Conservation (phyloP, 1,140 invertebrate genomes). For the Leptonema lineaticorne region DNA sequence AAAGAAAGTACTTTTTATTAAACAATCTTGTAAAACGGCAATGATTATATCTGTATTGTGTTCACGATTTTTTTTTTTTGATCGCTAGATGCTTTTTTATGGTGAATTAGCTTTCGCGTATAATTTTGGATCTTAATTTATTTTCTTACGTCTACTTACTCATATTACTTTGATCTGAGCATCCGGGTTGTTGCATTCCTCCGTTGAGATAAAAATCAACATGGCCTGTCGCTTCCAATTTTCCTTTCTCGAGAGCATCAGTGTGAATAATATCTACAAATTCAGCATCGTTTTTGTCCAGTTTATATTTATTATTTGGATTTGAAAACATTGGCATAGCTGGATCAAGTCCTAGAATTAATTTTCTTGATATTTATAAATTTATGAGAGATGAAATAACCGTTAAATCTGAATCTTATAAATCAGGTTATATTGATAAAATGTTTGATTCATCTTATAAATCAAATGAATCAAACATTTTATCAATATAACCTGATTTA, state of each 20-base stretch:
- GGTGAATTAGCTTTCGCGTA: no score
- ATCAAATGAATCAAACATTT: no score
- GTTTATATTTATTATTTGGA: conserved; percentile 46
- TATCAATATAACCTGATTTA: no score
- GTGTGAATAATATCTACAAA: conserved; percentile 69
- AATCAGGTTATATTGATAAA: no score
- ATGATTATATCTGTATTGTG: no score
- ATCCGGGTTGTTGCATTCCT: conserved; percentile 63
- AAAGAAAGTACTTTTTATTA: no score
- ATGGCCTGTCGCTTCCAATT: conserved; percentile 56
- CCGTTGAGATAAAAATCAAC: conserved; percentile 68
- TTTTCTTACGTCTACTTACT: no score
- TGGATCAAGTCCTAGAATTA: conserved; percentile 58
- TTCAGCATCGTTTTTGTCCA: conserved; percentile 63
- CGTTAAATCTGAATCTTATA: not conserved
- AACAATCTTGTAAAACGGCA: no score
- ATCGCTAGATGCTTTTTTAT: no score
- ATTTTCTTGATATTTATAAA: not conserved
- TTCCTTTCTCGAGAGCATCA: conserved; percentile 59
- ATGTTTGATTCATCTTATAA: no score
- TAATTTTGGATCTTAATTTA: no score
- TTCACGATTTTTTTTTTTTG: no score
- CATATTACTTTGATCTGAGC: conserved; percentile 45
- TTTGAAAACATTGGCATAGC: conserved; percentile 61
- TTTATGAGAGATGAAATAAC: not conserved